Evolutionary conservation across 2,113 vertebrate genomes (phyloP).

Genomic region (Hippocampus guttulatus): DNA sequence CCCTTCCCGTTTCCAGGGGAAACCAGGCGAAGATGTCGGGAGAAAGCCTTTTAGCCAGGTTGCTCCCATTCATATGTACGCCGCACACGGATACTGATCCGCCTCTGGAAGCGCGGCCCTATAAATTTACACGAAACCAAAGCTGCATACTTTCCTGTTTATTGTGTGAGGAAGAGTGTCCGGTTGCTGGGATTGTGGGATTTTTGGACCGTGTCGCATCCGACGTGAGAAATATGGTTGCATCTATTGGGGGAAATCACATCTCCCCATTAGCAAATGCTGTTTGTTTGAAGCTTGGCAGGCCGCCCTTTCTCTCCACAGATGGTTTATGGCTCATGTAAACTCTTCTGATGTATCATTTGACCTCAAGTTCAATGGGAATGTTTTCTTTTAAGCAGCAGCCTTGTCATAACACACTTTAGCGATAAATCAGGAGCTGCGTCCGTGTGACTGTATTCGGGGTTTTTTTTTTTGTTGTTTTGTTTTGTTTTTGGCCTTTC

Average conservation of each 20-base stretch:
- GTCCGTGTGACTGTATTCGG: constrained; percentile 29
- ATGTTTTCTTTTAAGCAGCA: constrained; percentile 55
- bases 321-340: constrained; percentile 60
- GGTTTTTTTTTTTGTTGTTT: background rate
- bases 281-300: constrained; percentile 13
- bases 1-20: constrained; percentile 63
- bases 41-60: constrained; percentile 55
- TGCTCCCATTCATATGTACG: constrained; percentile 59
- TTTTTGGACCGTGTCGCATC: constrained; percentile 17
- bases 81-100: constrained; percentile 64
- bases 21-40: constrained; percentile 62
- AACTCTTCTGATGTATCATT: constrained; percentile 49
- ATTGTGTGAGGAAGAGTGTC: constrained; percentile 68
- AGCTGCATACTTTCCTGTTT: constrained; percentile 59
- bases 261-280: constrained; percentile 17
- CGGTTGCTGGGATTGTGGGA: constrained; percentile 47
- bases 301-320: constrained; percentile 29
- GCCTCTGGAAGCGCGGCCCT: constrained; percentile 56
- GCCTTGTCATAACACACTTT: constrained; percentile 62
- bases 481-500: constrained; percentile 14
- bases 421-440: constrained; percentile 50
- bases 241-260: constrained; percentile 29
- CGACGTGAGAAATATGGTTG: constrained; percentile 25
- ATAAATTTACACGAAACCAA: constrained; percentile 72
- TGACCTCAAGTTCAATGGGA: constrained; percentile 60